Percentiles rank a stretch among this genome's conserved stretches.
Evolutionary conservation across 92 coral and sea anemone genomes (phyloP).

Genomic region (Umimayanthus kanabou): DNA sequence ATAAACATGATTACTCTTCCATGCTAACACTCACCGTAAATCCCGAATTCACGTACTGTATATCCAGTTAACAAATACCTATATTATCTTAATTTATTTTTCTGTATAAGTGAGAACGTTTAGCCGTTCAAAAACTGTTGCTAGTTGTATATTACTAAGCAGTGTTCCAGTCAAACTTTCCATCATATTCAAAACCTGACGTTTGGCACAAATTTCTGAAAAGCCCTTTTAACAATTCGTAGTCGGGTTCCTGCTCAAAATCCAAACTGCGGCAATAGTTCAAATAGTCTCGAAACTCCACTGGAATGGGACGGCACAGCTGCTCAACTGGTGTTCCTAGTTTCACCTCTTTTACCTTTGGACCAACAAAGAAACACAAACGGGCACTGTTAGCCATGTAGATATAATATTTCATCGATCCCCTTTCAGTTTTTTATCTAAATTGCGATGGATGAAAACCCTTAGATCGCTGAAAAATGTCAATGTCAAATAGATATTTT

Average conservation of each 20-base stretch:
- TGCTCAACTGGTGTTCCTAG: slow-evolving; percentile 51
- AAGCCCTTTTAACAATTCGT: slow-evolving; percentile 57
- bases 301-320: slow-evolving; percentile 64
- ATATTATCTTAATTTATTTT: too few species aligned
- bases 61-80: not conserved
- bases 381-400: not conserved
- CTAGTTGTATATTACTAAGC: not conserved
- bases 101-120: not conserved
- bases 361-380: not conserved
- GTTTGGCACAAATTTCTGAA: slow-evolving; percentile 53
- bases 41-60: not conserved
- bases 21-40: too few species aligned
- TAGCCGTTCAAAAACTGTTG: not conserved
- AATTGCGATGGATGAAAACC: not conserved
- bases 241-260: slow-evolving; percentile 74
- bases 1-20: too few species aligned
- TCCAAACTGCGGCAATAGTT: slow-evolving; percentile 66
- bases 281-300: slow-evolving; percentile 62
- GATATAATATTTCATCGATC: not conserved
- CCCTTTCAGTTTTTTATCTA: too few species aligned
- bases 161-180: slow-evolving; percentile 65
- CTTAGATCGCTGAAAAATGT: too few species aligned
- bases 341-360: slow-evolving; percentile 62
- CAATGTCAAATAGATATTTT: too few species aligned
- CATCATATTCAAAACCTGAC: slow-evolving; percentile 54